These are phyloP conservation scores for Pseudotriccus pelzelni DNA, from an alignment of 2,797 vertebrate species.

Conservation along the genomic window DNA sequence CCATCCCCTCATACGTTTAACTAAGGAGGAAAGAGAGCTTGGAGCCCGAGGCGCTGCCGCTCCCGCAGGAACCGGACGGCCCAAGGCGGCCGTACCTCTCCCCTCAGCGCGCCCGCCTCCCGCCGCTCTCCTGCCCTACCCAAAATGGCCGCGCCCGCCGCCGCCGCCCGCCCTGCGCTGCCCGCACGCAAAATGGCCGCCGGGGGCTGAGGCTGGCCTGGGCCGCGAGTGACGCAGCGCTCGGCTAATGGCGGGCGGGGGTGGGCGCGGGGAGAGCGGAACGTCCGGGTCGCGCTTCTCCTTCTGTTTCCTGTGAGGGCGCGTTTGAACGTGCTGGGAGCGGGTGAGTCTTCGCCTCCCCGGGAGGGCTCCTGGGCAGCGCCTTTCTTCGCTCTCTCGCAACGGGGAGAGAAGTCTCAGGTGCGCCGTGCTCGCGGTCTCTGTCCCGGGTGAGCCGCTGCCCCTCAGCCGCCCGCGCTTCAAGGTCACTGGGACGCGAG, in stretches of 20 bases:
- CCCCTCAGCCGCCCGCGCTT: fast-evolving
- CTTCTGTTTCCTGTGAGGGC: not conserved
- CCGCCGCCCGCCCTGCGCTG: not conserved
- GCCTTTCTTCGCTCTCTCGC: fast-evolving
- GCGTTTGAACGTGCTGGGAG: fast-evolving
- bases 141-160: constrained; percentile 30
- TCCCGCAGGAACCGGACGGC: not conserved
- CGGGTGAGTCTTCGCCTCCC: fast-evolving
- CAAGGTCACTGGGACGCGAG: not conserved
- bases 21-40: fast-evolving
- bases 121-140: not conserved
- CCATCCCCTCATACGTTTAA: fast-evolving
- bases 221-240: fast-evolving
- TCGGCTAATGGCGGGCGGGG: not conserved
- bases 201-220: not conserved
- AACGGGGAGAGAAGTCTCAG: fast-evolving
- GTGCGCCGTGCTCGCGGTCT: not conserved
- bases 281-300: not conserved
- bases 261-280: fast-evolving
- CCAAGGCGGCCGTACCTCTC: not conserved
- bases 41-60: fast-evolving
- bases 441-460: fast-evolving
- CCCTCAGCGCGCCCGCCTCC: not conserved
- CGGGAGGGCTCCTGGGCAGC: fast-evolving
- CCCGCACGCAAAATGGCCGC: constrained; percentile 28